Conservation (phyloP, 2,797 vertebrate species). For the Simalia tracyae region DNA sequence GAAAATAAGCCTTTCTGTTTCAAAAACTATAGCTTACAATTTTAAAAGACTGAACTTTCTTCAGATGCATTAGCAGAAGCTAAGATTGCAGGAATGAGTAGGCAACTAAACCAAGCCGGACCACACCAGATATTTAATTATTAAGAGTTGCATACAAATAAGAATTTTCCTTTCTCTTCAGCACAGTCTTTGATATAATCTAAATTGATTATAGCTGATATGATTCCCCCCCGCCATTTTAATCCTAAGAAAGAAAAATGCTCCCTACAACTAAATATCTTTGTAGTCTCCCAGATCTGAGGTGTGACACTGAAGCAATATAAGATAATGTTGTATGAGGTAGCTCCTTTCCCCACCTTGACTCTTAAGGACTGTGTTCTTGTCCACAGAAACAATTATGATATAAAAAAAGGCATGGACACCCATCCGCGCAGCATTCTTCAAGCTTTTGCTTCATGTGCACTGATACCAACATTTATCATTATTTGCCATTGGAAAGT, state of each 20-base stretch:
- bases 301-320: background rate
- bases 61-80: background rate
- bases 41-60: conserved; percentile 4
- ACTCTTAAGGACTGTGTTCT: background rate
- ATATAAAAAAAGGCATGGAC: background rate
- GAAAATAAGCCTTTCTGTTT: conserved; percentile 15
- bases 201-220: background rate
- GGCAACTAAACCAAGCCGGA: background rate
- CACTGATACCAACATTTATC: background rate
- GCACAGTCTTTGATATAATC: conserved; percentile 1
- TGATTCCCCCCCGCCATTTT: background rate
- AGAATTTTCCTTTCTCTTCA: background rate
- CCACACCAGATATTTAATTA: background rate
- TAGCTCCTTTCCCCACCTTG: background rate
- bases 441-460: background rate
- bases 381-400: background rate
- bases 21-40: background rate
- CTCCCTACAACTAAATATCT: background rate
- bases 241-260: background rate
- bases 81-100: background rate
- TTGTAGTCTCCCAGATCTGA: background rate
- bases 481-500: background rate
- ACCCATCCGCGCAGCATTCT: background rate
- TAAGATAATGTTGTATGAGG: background rate
- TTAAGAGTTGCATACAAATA: conserved; percentile 5